These are phyloP conservation scores for Mus pahari DNA, from an alignment of 2,113 vertebrate species.

Conservation along the genomic window DNA sequence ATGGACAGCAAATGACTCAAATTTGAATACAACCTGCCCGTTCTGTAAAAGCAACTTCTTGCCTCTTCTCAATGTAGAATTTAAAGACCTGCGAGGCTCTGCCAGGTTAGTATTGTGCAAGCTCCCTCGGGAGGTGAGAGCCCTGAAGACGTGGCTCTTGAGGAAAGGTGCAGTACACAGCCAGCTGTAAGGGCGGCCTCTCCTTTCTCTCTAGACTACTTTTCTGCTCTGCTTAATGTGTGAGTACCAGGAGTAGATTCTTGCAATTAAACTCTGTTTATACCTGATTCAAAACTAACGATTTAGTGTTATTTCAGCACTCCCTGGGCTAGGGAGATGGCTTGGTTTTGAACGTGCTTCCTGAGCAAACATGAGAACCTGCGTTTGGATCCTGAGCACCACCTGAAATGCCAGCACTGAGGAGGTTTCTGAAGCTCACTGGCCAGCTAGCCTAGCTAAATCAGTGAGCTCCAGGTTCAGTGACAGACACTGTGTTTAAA, in stretches of 20 bases:
- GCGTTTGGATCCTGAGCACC: background rate
- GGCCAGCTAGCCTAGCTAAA: background rate
- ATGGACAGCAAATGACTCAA: slow-evolving; percentile 98
- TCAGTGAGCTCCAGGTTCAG: background rate
- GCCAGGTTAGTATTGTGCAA: slow-evolving; percentile 88
- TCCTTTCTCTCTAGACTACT: background rate
- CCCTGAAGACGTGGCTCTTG: background rate
- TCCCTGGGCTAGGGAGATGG: background rate
- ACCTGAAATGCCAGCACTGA: background rate
- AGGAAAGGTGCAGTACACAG: background rate
- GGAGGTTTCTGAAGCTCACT: background rate
- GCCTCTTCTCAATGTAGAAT: slow-evolving; percentile 96
- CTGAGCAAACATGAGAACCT: background rate
- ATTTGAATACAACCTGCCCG: slow-evolving; percentile 96
- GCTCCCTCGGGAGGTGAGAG: slow-evolving; percentile 20
- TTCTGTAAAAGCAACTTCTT: slow-evolving; percentile 96
- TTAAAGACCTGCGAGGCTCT: slow-evolving; percentile 94
- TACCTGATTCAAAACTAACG: background rate
- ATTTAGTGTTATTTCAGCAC: slow-evolving; percentile 8
- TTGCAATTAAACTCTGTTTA: background rate
- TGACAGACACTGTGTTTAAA: background rate
- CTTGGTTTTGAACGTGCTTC: background rate
- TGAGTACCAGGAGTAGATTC: background rate
- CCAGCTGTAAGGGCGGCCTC: background rate
- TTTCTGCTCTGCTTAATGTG: slow-evolving; percentile 48